Evolutionary conservation across 1,140 invertebrate genomes (phyloP), one percentile per base, ranked within the genome.

Genomic region (Drosophila baimaii): DNA sequence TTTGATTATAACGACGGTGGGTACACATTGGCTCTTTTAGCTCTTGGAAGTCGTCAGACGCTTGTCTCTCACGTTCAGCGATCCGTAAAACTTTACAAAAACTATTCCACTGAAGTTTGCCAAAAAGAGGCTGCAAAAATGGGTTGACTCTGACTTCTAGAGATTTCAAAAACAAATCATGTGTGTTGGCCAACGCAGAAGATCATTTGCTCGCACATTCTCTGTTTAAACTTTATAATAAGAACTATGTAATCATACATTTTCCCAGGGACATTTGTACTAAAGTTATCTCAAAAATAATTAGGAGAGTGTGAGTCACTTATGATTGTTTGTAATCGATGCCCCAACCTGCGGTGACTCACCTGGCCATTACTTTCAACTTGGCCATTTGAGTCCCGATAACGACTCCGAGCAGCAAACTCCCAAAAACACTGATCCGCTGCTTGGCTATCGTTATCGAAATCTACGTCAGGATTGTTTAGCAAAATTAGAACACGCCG

Each of bases 401-500:
- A 70, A 70, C 19, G 17, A 25, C 27, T 43, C 5, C n/a, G 19
- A 12, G 21, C n/a, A 10, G 37, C 23, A 17, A 43, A 19, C 55
- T 12, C 17, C 17, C 13, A 8, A 31, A 31, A 33, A 23, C 25
- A 69, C 6, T 43, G 17, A 27, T 19, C 47, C 29, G 19, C 21
- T 25, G 23, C 19, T 9, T 15, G 29, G 6, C 21, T n/a, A 47
- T 49, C 66, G 66, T 31, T 49, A 71, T 58, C 66, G 66, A 49
- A 17, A 71, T 49, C 66, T 49, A 71, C 66, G 68, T 71, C 69
- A 71, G 65, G 69, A 71, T 57, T 71, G 43, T 58, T 21, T 33
- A 39, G 33, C 33, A 49, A 37, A 71, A 72, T 58, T 72, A n/a
- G 41, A 72, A 33, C 68, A 71, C 51, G 6, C 41, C 1, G 51